phyloP scores from a whole-genome alignment of 2,797 vertebrate species.

The Notolabrus celidotus region DNA sequence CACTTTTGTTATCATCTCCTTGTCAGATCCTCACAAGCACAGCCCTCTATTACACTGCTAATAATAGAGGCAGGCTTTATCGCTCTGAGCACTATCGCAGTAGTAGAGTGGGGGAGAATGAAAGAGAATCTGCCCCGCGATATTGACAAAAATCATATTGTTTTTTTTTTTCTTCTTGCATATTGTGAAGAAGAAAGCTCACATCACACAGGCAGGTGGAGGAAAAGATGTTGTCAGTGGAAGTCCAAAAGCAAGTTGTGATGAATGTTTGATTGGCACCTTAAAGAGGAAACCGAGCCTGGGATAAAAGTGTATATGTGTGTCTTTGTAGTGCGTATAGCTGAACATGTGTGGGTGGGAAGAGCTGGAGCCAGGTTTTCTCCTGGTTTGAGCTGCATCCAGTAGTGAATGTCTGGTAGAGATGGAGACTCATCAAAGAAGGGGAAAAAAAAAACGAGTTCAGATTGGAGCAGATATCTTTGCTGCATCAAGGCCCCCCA shows the following conservation, averaged over 20 bases:
- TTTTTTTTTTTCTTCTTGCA: conserved; percentile 10
- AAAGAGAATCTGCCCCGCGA: conserved; percentile 50
- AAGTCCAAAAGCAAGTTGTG: conserved; percentile 51
- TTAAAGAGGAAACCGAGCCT: conserved; percentile 31
- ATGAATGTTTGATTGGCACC: conserved; percentile 62
- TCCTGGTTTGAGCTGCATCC: conserved; percentile 44
- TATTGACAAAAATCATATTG: conserved; percentile 64
- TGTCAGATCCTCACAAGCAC: conserved; percentile 74
- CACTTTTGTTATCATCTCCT: conserved; percentile 80
- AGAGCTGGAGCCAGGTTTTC: conserved; percentile 39
- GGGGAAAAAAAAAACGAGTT: conserved; percentile 24
- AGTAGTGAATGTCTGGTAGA: conserved; percentile 36
- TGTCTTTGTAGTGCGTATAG: conserved; percentile 36
- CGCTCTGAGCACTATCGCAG: conserved; percentile 58
- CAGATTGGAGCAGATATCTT: conserved; percentile 53
- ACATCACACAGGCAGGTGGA: conserved; percentile 30
- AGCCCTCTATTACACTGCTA: conserved; percentile 75
- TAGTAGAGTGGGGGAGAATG: conserved; percentile 48
- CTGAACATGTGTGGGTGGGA: conserved; percentile 45
- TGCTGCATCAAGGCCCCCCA: conserved; percentile 26
- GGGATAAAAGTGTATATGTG: conserved; percentile 21
- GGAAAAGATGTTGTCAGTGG: conserved; percentile 41
- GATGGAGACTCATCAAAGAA: conserved; percentile 47
- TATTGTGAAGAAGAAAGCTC: conserved; percentile 46
- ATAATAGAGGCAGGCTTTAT: conserved; percentile 77